A percentile compares a stretch with the other conserved stretches of the same genome.
Evolutionary conservation across 1,140 invertebrate genomes (phyloP).

Genomic region (Kradibia gibbosae): DNA sequence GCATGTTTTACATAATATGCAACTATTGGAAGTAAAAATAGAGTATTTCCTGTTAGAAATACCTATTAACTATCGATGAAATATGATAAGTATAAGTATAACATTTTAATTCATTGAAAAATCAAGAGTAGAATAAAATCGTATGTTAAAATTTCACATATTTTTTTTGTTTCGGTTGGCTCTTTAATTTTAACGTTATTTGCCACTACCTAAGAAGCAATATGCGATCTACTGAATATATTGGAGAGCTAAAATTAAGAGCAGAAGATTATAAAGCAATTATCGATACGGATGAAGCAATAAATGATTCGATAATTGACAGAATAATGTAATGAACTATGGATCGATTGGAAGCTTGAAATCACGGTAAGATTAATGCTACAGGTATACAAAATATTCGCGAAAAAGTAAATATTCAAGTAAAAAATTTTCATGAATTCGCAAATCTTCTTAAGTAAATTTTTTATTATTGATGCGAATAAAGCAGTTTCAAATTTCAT

Average conservation of each 20-base stretch:
- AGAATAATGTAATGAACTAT: no score
- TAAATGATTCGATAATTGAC: no score
- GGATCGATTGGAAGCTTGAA: not conserved
- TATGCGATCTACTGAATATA: not conserved
- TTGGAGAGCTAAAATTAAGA: not conserved
- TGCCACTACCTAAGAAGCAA: slow-evolving; percentile 1
- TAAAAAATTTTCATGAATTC: not conserved
- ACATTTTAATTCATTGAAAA: not conserved
- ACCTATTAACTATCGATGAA: not conserved
- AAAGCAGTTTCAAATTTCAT: no score
- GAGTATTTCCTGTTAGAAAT: not conserved
- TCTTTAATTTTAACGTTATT: not conserved
- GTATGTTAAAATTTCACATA: not conserved
- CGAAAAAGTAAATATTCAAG: not conserved
- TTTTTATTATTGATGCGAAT: not conserved
- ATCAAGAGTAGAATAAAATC: not conserved
- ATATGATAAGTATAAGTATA: not conserved
- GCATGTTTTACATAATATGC: not conserved
- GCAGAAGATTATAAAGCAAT: no score
- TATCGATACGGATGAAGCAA: no score
- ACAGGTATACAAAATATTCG: not conserved
- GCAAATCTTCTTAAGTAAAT: not conserved
- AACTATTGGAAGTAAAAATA: not conserved
- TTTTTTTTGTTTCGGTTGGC: not conserved
- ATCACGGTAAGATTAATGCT: not conserved